phyloP scores from a whole-genome alignment of 2,888 invertebrate genomes.

The Danaus chrysippus region DNA sequence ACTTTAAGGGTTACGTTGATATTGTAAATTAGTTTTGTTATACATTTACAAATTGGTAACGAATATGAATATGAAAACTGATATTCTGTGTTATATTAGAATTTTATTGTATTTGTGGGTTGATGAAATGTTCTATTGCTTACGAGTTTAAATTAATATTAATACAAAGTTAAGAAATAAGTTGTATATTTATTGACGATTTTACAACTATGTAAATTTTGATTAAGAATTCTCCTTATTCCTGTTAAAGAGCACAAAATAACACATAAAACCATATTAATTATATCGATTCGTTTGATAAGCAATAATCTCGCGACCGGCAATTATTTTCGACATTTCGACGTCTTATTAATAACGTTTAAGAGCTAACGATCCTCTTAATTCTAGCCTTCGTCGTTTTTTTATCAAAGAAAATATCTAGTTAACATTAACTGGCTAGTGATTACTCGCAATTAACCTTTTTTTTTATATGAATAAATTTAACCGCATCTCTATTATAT shows the following conservation, averaged over 20 bases:
- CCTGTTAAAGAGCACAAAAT: no score
- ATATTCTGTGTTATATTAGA: background rate
- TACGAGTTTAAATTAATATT: no score
- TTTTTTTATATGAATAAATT: no score
- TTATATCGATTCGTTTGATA: constrained; percentile 14
- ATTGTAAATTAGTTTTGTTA: constrained; percentile 29
- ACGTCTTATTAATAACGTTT: constrained; percentile 20
- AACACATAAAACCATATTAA: background rate
- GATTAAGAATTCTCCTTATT: no score
- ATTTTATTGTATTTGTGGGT: background rate
- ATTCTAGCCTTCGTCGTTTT: constrained; percentile 9
- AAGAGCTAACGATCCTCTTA: constrained; percentile 8
- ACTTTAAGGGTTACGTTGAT: constrained; percentile 19
- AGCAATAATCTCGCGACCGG: constrained; percentile 11
- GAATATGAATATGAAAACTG: constrained; percentile 2
- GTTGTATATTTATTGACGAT: no score
- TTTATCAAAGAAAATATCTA: constrained; percentile 21
- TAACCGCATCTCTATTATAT: no score
- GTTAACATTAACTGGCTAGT: constrained; percentile 22
- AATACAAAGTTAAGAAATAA: no score
- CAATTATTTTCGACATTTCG: constrained; percentile 25
- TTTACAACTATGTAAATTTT: no score
- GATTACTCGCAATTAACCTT: no score
- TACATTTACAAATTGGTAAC: constrained; percentile 6
- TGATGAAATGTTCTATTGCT: no score